Evolutionary conservation across 2,797 vertebrate species (phyloP), one percentile per base, ranked within the genome.

Genomic region (Etheostoma nigrum): DNA sequence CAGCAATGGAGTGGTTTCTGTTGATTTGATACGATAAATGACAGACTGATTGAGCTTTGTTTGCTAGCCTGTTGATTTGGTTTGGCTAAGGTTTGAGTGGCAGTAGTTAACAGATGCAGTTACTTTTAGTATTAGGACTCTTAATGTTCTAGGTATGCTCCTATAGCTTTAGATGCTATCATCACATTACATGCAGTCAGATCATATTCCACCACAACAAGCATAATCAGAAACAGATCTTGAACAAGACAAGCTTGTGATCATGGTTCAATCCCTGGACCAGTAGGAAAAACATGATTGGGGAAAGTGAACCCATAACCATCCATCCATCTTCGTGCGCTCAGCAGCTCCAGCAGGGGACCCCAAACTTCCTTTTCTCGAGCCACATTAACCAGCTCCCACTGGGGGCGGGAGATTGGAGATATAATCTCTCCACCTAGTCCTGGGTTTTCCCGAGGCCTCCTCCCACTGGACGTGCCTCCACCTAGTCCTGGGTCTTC

Each of bases 21-120:
- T 83, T 47, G 40, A 18, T 70, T 71, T 67, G 12, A 76, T n/a
- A 57, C 21, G 18, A 57, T 62, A 40, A 42, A 57, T 65, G 9
- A 70, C 52, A 40, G 16, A 42, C 12, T 76, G 47, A 59, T 64
- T 40, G 16, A 52, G 55, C 16, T 23, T 25, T 67, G 55, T 33
- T 75, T 57, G 77, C 36, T 0, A 55, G 57, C 23, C 53, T 44
- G 6, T 40, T 65, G 45, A 55, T 64, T 21, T 40, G 27, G 13
- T 69, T 27, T 13, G 19, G 33, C 8, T 58, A 3, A 0, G 8
- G 25, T 69, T 21, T 52, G n/a, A 25, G 48, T 59, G 40, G 33
- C 51, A 3, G 21, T 23, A 54, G 25, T 42, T 61, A n/a, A 53
- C 25, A 44, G 7, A 51, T 65, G 30, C 18, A 36, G 14, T 13